Evolutionary conservation across 1,140 invertebrate species (phyloP).

Genomic region (Latrodectus geometricus): DNA sequence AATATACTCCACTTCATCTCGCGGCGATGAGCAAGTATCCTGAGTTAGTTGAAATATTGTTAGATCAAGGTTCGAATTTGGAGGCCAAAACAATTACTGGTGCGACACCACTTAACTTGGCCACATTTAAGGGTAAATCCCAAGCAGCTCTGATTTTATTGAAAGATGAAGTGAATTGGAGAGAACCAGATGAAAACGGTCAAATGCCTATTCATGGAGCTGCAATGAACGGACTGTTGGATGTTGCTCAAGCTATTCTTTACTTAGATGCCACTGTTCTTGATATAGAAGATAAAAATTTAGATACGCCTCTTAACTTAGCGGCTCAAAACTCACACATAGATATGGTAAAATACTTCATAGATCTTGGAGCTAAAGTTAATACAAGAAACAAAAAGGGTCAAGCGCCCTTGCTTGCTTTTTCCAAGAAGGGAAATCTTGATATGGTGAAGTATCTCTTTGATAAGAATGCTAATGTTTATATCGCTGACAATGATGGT

Average conservation of each 20-base stretch:
- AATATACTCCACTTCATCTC: constrained; percentile 64
- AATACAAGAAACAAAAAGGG: not conserved
- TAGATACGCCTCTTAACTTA: not conserved
- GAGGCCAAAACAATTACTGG: constrained; percentile 75
- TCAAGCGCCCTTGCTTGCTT: not conserved
- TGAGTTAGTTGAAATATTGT: not conserved
- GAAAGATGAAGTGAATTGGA: constrained; percentile 85
- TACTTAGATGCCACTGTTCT: not conserved
- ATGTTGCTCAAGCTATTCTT: not conserved
- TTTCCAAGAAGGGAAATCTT: not conserved
- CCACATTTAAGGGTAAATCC: constrained; percentile 87
- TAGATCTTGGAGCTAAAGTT: not conserved
- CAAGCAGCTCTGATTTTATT: constrained; percentile 85
- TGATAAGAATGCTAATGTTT: not conserved
- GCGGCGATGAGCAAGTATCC: not conserved
- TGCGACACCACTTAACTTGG: constrained; percentile 89
- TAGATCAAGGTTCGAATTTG: not conserved
- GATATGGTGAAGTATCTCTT: not conserved
- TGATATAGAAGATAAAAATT: not conserved
- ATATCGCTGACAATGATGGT: not conserved
- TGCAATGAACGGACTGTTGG: not conserved
- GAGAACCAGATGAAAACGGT: not conserved
- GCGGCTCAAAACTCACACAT: not conserved
- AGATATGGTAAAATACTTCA: not conserved
- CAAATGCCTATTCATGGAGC: constrained; percentile 5